Evolutionary conservation across 2,888 invertebrate genomes (phyloP).

Genomic region (Synanthedon tipuliformis): DNA sequence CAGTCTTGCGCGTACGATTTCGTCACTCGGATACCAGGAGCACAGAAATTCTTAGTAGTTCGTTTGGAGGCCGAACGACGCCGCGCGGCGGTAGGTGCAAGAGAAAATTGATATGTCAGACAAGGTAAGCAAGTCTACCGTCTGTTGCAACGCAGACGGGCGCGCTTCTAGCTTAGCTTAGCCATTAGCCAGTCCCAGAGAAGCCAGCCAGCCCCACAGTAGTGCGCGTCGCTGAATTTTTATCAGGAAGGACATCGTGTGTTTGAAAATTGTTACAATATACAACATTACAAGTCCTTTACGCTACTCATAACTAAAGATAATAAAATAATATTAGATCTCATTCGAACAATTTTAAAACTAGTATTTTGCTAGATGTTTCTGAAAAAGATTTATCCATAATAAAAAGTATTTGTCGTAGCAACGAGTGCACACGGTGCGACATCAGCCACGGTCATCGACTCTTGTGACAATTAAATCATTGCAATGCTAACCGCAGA

Average conservation of each 20-base stretch:
- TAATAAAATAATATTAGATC: too few relatives aligned
- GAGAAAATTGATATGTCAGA: conserved; percentile 54
- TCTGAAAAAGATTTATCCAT: background rate
- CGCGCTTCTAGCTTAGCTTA: background rate
- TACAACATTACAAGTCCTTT: too few relatives aligned
- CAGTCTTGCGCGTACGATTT: conserved; percentile 57
- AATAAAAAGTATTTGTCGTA: background rate
- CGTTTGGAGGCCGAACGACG: conserved; percentile 14
- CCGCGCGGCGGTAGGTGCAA: conserved; percentile 28
- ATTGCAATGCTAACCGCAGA: conserved; percentile 25
- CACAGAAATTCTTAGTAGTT: conserved; percentile 36
- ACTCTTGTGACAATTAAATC: conserved; percentile 49
- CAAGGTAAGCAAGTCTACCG: conserved; percentile 53
- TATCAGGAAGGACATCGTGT: too few relatives aligned
- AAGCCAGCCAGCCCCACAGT: background rate
- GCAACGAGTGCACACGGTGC: background rate
- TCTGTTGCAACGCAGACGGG: conserved; percentile 15
- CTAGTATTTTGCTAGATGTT: too few relatives aligned
- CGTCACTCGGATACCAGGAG: conserved; percentile 63
- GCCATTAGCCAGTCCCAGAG: background rate
- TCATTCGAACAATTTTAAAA: too few relatives aligned
- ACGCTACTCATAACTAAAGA: too few relatives aligned
- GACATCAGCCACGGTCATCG: conserved; percentile 41
- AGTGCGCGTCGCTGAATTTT: conserved; percentile 2
- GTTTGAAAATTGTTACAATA: too few relatives aligned